Evolutionary conservation across 1,140 invertebrate genomes (phyloP).

Genomic region (Phthorimaea operculella): DNA sequence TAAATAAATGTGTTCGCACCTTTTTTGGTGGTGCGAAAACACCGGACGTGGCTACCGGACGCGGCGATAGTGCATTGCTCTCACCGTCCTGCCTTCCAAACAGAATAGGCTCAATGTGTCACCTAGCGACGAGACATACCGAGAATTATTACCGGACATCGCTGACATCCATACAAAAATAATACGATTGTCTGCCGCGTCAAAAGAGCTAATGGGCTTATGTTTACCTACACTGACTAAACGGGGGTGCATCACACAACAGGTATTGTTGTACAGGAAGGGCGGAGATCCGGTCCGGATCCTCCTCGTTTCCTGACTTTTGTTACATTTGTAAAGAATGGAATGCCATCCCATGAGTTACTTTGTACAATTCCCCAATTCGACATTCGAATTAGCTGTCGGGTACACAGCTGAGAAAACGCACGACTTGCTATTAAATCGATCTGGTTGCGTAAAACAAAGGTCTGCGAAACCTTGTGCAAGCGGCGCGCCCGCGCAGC

Average conservation of each 20-base stretch:
- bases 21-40: slow-evolving; percentile 62
- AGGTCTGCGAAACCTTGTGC: slow-evolving; percentile 67
- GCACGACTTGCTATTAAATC: slow-evolving; percentile 60
- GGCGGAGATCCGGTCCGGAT: slow-evolving; percentile 26
- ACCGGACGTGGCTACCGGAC: slow-evolving; percentile 62
- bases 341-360: slow-evolving; percentile 9
- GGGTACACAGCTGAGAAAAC: slow-evolving; percentile 51
- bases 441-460: slow-evolving; percentile 67
- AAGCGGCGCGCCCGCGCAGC: slow-evolving; percentile 60
- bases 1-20: slow-evolving; percentile 61
- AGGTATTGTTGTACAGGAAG: slow-evolving; percentile 28
- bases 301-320: slow-evolving; percentile 18
- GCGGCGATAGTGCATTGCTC: slow-evolving; percentile 45
- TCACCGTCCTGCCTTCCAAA: slow-evolving; percentile 31
- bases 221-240: slow-evolving; percentile 13
- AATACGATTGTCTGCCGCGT: slow-evolving; percentile 30
- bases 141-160: slow-evolving; percentile 47
- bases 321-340: slow-evolving; percentile 9
- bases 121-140: slow-evolving; percentile 24
- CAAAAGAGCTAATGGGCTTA: slow-evolving; percentile 17
- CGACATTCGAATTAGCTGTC: slow-evolving; percentile 19
- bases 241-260: slow-evolving; percentile 16
- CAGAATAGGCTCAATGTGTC: slow-evolving; percentile 28
- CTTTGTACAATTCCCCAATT: slow-evolving; percentile 29
- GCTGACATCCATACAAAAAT: slow-evolving; percentile 41